These are phyloP conservation scores for Ailuropoda melanoleuca DNA, from an alignment of 2,113 vertebrate species.

Conservation along the genomic window DNA sequence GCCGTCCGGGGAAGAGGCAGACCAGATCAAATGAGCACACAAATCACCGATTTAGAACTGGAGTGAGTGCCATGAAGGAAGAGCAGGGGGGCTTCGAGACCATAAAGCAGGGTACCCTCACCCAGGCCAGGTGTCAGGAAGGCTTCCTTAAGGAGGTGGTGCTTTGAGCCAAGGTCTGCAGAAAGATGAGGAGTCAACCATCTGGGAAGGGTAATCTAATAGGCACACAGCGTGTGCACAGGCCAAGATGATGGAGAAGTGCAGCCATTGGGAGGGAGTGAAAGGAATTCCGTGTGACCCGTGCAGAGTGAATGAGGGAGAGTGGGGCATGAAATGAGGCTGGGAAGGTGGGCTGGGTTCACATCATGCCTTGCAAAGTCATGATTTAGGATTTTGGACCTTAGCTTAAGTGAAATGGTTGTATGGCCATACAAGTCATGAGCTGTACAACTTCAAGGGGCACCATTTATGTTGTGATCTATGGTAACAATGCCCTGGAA, in stretches of 20 bases:
- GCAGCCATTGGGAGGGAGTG: not conserved
- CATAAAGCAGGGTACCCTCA: not conserved
- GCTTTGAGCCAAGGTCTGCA: not conserved
- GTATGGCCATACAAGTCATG: not conserved
- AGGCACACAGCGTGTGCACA: not conserved
- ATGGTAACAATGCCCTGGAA: not conserved
- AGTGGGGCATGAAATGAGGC: not conserved
- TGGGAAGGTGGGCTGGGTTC: not conserved
- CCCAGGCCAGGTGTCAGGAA: not conserved
- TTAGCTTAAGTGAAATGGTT: not conserved
- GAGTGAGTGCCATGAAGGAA: not conserved
- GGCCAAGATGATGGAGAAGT: not conserved
- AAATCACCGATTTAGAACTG: not conserved
- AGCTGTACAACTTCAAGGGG: not conserved
- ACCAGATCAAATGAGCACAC: not conserved
- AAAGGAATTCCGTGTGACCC: not conserved
- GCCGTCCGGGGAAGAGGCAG: not conserved
- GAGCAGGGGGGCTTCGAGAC: not conserved
- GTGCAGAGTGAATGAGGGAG: not conserved
- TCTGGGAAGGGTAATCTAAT: not conserved
- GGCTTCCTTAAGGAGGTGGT: not conserved
- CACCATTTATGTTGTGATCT: not conserved
- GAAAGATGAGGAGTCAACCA: not conserved
- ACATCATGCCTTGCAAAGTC: not conserved
- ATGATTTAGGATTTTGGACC: not conserved